Evolutionary conservation across 2,888 invertebrate genomes (phyloP), one percentile per base, ranked within the genome.

Genomic region (Molorchus minor): DNA sequence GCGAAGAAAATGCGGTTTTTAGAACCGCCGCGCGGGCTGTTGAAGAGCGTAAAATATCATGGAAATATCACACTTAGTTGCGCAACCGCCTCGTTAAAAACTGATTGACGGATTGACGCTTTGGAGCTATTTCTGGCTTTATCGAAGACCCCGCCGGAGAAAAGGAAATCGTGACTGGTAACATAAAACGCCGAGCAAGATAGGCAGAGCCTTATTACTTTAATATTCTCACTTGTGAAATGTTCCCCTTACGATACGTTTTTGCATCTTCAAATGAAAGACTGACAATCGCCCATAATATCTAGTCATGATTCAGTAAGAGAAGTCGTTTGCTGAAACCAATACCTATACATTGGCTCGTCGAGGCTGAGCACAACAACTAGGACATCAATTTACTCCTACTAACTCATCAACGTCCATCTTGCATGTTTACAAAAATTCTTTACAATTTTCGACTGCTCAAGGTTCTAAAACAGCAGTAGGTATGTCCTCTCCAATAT

Each of bases 31-130:
- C 25, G 25, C 8, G 25, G 25, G 8, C n/a, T n/a, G n/a, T 33
- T 5, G 33, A n/a, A 5, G 33, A 25, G 10, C 16, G 25, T 25
- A 33, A 17, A 36, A 49, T 49, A 49, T 49, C 47, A 49, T 38
- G 20, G 49, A 20, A 49, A 49, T 20, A 25, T 35, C 49, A 25
- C 47, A 20, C 21, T 43, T 47, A 43, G 25, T 41, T 35, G 47
- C 47, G 43, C 46, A 54, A 43, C 54, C 54, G 25, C 33, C 40
- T 33, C 40, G 47, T 47, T 47, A 43, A 58, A 38, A 36, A 47
- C 30, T 36, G 58, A 58, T 49, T 58, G 58, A 58, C 58, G 58
- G 58, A 47, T 58, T 53, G 58, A 54, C 58, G 38, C 49, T 49
- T 38, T 38, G 38, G 36, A 49, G 49, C 29, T 38, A 38, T 49